Evolutionary conservation across 2,888 invertebrate species (phyloP), one percentile per base, ranked within the genome.

Genomic region (Drosophila greeni): DNA sequence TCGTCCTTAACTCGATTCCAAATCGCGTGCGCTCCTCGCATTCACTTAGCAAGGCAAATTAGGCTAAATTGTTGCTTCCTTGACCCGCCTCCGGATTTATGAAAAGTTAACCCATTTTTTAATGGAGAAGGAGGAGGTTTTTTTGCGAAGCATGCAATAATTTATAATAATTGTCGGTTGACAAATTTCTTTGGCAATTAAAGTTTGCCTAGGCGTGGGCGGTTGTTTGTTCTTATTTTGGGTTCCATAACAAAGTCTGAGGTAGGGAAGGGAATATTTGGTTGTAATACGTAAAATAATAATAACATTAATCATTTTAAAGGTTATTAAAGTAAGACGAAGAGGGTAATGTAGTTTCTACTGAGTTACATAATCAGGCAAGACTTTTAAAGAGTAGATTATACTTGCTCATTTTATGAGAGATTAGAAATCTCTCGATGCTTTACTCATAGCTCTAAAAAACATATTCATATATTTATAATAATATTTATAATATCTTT

Each of bases 61-160:
- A 45, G 49, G 29, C 59, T 69, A 80, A 82, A 47, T 79, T 73
- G 72, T 70, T 70, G 79, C 69, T 79, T 72, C 68, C 72, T 59
- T 66, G 64, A 37, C 49, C 70, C 48, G 45, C 51, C 58, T 58
- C 36, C 53, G 3, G 20, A 75, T 55, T 70, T 39, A 61, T 56
- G 55, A 26, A 34, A 49, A 51, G 39, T 59, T 66, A 57, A 55
- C 43, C 55, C 33, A 57, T 40, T 56, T 49, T 42, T 54, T 47
- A 61, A 47, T 60, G 57, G 37, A n/a, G n/a, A n/a, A n/a, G 57
- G 43, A 29, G 34, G 23, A 6, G 43, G 36, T n/a, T 12, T 18
- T 37, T 43, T 37, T 1, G 3, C 2, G 20, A 42, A 20, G 34
- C 34, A 55, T 55, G 55, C 36, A 45, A 16, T 43, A 43, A 42